These are phyloP conservation scores for Gymnocypris eckloni DNA, from an alignment of 2,797 vertebrate species.

Conservation along the genomic window DNA sequence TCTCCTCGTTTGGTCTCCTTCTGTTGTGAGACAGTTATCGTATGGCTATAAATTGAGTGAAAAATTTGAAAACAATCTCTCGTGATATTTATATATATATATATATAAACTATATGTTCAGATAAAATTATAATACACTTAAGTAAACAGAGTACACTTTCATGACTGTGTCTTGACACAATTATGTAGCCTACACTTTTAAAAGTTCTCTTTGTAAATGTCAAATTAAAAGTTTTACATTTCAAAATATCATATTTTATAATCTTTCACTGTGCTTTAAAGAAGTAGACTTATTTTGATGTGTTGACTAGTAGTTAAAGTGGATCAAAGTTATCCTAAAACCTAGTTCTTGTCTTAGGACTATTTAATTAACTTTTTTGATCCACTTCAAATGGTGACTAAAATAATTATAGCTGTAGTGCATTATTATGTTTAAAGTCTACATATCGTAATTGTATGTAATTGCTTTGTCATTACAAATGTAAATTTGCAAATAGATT, in stretches of 20 bases:
- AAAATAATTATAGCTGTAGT: not conserved
- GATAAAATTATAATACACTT: too few relatives aligned
- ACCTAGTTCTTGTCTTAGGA: too few relatives aligned
- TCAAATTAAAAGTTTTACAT: not conserved
- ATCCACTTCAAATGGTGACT: too few relatives aligned
- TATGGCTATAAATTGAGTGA: not conserved
- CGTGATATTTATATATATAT: too few relatives aligned
- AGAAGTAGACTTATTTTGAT: not conserved
- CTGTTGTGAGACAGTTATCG: not conserved
- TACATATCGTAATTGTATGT: too few relatives aligned
- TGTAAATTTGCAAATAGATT: not conserved
- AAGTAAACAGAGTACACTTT: too few relatives aligned
- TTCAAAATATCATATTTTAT: not conserved
- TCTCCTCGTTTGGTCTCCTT: too few relatives aligned
- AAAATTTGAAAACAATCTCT: not conserved
- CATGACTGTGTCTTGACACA: too few relatives aligned
- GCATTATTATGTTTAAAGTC: not conserved
- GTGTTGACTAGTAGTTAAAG: not conserved
- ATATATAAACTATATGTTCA: too few relatives aligned
- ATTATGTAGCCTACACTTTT: too few relatives aligned
- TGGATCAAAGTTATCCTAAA: not conserved
- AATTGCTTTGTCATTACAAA: not conserved
- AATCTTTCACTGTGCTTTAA: too few relatives aligned
- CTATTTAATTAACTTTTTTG: too few relatives aligned
- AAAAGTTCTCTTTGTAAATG: not conserved